These are phyloP conservation scores for Eufriesea mexicana DNA, from an alignment of 1,140 invertebrate species.

Conservation along the genomic window DNA sequence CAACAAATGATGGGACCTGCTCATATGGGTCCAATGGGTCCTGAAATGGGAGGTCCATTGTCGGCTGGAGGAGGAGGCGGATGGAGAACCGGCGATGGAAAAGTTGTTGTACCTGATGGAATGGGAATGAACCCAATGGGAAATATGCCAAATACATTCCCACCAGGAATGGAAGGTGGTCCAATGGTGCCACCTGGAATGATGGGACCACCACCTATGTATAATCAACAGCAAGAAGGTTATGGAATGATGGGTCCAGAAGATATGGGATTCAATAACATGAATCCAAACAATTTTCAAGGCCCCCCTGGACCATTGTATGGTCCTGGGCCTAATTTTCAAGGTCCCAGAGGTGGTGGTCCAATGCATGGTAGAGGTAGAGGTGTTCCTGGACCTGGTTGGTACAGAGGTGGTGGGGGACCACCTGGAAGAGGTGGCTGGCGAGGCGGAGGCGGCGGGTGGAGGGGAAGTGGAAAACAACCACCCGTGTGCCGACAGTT, in stretches of 20 bases:
- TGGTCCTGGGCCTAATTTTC: slow-evolving; percentile 77
- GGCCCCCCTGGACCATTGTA: slow-evolving; percentile 75
- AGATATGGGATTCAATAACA: slow-evolving; percentile 76
- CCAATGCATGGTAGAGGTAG: slow-evolving; percentile 83
- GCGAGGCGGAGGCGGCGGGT: slow-evolving; percentile 80
- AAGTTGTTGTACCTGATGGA: slow-evolving; percentile 79
- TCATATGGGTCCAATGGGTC: slow-evolving; percentile 64
- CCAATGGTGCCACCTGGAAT: slow-evolving; percentile 76
- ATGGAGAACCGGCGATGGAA: slow-evolving; percentile 82
- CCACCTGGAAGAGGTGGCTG: slow-evolving; percentile 77
- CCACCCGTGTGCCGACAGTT: slow-evolving; percentile 88
- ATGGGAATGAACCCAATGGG: slow-evolving; percentile 75
- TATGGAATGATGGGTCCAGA: slow-evolving; percentile 74
- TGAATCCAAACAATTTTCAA: slow-evolving; percentile 72
- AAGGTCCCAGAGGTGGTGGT: slow-evolving; percentile 80
- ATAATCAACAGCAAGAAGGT: slow-evolving; percentile 77
- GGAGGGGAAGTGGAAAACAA: slow-evolving; percentile 81
- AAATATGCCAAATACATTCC: slow-evolving; percentile 66
- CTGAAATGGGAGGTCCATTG: slow-evolving; percentile 66
- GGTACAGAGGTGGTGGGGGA: slow-evolving; percentile 74
- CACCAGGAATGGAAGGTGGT: slow-evolving; percentile 77
- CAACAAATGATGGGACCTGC: slow-evolving; percentile 69
- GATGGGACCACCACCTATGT: slow-evolving; percentile 82
- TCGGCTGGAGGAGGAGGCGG: slow-evolving; percentile 71
- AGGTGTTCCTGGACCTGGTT: slow-evolving; percentile 71